phyloP scores from a whole-genome alignment of 2,113 vertebrate species.

The Hippopotamus amphibius region DNA sequence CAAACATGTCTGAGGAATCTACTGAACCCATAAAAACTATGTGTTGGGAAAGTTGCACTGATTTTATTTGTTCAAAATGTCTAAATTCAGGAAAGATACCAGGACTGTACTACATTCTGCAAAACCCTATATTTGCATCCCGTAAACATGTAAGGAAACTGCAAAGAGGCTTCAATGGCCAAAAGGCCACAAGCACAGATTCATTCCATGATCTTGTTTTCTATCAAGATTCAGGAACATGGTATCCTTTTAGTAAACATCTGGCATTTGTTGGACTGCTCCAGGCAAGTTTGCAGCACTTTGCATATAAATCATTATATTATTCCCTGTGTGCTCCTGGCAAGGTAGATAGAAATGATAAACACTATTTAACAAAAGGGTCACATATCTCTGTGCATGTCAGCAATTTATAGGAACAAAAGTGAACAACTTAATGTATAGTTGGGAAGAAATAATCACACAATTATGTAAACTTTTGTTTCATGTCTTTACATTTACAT shows the following conservation, averaged over 20 bases:
- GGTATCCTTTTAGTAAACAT: background rate
- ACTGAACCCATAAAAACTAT: background rate
- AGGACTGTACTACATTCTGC: background rate
- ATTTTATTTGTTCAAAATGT: background rate
- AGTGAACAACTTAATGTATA: background rate
- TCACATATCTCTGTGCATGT: background rate
- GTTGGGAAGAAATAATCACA: background rate
- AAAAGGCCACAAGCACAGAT: background rate
- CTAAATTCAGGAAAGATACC: background rate
- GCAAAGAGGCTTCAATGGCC: background rate
- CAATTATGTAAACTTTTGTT: background rate
- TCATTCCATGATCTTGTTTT: background rate
- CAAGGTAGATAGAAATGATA: background rate
- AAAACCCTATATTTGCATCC: background rate
- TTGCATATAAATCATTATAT: conserved; percentile 47
- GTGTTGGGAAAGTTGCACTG: background rate
- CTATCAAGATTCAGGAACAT: conserved; percentile 12
- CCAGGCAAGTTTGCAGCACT: conserved; percentile 9
- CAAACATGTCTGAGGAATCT: background rate
- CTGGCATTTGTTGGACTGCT: background rate
- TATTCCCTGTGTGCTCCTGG: background rate
- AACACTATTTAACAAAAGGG: conserved; percentile 28
- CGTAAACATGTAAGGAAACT: background rate
- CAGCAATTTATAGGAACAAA: background rate
- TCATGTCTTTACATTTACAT: background rate